These are phyloP conservation scores for Amphilophus citrinellus DNA, from an alignment of 2,113 vertebrate species.

Conservation along the genomic window DNA sequence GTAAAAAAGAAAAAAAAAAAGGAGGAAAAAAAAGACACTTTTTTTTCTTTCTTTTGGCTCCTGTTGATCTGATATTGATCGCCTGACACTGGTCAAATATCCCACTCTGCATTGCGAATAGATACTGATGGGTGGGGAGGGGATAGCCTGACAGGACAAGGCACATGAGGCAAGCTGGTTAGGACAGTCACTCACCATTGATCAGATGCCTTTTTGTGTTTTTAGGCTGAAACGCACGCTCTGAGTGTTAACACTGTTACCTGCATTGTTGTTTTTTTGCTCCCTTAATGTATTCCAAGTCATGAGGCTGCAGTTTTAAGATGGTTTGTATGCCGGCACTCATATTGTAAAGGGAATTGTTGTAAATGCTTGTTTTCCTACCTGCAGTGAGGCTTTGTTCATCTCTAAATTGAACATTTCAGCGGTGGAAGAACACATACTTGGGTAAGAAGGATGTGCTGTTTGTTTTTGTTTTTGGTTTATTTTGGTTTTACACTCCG, in stretches of 20 bases:
- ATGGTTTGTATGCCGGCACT: neutral
- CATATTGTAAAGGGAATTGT: neutral
- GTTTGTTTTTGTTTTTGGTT: conserved; percentile 47
- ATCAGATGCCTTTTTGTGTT: conserved; percentile 48
- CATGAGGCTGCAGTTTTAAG: neutral
- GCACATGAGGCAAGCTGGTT: conserved; percentile 46
- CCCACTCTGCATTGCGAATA: conserved; percentile 59
- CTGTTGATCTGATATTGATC: conserved; percentile 74
- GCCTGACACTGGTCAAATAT: conserved; percentile 69
- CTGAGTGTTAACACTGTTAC: conserved; percentile 15
- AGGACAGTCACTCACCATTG: conserved; percentile 45
- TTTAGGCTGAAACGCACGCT: conserved; percentile 42
- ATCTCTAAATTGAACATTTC: conserved; percentile 41
- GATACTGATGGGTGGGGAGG: conserved; percentile 33
- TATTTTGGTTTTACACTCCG: conserved; percentile 7
- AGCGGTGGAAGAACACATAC: neutral
- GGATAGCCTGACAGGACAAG: conserved; percentile 18
- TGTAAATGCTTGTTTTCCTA: conserved; percentile 17
- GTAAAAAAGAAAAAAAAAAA: neutral
- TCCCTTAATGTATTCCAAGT: conserved; percentile 1
- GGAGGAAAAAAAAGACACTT: neutral
- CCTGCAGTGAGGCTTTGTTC: conserved; percentile 26
- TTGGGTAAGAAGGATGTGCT: neutral
- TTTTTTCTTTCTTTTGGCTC: conserved; percentile 43
- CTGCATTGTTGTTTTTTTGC: neutral